phyloP scores from a whole-genome alignment of 2,797 vertebrate genomes.

The Falco novaeseelandiae region DNA sequence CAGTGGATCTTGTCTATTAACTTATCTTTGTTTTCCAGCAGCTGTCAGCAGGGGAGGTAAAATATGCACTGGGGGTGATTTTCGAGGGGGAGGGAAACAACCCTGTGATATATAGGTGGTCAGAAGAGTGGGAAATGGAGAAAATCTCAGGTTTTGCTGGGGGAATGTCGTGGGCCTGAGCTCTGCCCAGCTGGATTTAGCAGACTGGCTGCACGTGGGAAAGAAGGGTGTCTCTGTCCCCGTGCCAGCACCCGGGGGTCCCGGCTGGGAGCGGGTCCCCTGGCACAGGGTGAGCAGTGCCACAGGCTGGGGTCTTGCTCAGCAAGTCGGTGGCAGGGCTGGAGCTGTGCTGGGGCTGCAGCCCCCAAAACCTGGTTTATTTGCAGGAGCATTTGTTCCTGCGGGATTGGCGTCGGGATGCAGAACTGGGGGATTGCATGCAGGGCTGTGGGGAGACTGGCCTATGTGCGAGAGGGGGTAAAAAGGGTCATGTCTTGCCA shows the following conservation, averaged over 20 bases:
- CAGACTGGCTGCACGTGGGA: background rate
- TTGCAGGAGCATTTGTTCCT: background rate
- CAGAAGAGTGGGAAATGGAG: background rate
- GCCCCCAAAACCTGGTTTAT: background rate
- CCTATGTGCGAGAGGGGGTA: rapidly evolving
- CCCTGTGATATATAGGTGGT: background rate
- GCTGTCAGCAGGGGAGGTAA: background rate
- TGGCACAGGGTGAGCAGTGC: background rate
- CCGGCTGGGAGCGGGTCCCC: background rate
- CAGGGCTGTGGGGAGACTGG: background rate
- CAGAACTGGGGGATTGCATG: background rate
- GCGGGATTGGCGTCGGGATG: background rate
- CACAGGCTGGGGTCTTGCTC: background rate
- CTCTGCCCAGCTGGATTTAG: background rate
- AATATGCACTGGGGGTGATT: rapidly evolving
- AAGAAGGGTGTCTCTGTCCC: background rate
- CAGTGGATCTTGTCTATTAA: background rate
- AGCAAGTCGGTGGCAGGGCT: background rate
- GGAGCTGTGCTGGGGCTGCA: background rate
- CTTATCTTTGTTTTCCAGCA: background rate
- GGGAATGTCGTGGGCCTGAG: background rate
- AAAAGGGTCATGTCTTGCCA: background rate
- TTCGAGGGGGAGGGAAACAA: background rate
- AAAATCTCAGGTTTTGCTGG: background rate
- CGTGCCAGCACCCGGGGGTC: background rate